Percentiles rank a stretch among this genome's conserved stretches.
These are phyloP conservation scores for Hydrozoanthus gracilis DNA, from an alignment of 92 coral and sea anemone genomes.

Conservation along the genomic window DNA sequence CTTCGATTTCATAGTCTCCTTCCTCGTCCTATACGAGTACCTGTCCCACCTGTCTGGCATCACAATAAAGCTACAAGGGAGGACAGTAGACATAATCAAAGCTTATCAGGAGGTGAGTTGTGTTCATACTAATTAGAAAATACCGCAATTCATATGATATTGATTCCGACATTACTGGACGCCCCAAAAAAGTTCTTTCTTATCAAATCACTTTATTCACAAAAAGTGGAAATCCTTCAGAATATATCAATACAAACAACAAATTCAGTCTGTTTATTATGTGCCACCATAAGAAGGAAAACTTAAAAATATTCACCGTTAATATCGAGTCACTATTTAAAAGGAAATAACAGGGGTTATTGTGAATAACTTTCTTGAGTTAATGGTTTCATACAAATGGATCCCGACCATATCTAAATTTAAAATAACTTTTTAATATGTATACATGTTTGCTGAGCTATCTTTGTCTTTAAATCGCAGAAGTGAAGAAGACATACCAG, in stretches of 20 bases:
- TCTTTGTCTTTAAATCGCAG: slow-evolving; percentile 25
- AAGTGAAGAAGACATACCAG: slow-evolving; percentile 46
- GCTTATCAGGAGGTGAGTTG: slow-evolving; percentile 28
- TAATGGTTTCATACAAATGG: slow-evolving; percentile 21
- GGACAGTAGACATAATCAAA: slow-evolving; percentile 17
- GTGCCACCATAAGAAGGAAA: slow-evolving; percentile 10
- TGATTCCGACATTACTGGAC: not conserved
- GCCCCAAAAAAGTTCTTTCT: not conserved
- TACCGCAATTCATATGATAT: not conserved
- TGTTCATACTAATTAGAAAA: not conserved
- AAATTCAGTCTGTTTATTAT: not conserved
- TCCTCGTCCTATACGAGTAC: slow-evolving; percentile 46
- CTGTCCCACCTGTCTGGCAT: slow-evolving; percentile 53
- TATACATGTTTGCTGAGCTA: slow-evolving; percentile 24
- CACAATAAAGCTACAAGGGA: slow-evolving; percentile 55
- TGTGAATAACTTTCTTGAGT: not conserved
- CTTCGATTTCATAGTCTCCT: slow-evolving; percentile 52
- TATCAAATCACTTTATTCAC: not conserved
- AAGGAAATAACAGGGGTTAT: slow-evolving; percentile 2
- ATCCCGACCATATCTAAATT: slow-evolving; percentile 1
- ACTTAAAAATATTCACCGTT: not conserved
- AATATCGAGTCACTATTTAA: slow-evolving; percentile 15
- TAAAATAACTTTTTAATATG: slow-evolving; percentile 16
- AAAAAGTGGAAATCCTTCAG: not conserved
- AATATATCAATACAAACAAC: slow-evolving; percentile 9